These are phyloP conservation scores for Trichonephila clavata DNA, from an alignment of 1,140 invertebrate genomes.

Conservation along the genomic window DNA sequence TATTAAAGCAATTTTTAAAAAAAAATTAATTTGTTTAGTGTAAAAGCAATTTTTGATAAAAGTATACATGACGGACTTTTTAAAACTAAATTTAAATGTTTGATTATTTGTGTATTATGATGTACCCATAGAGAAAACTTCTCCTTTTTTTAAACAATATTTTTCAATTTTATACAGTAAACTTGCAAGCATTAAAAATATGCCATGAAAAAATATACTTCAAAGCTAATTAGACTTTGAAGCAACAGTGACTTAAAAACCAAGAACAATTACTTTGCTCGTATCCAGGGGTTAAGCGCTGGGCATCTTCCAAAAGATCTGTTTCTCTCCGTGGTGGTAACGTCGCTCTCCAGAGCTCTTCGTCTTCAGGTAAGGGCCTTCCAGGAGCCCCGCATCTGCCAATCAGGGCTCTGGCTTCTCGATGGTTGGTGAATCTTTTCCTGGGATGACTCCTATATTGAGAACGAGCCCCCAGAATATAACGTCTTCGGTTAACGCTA, in stretches of 20 bases:
- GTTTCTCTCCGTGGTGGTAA: background rate
- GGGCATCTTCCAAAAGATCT: background rate
- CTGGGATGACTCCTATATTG: background rate
- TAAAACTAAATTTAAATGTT: too few species aligned
- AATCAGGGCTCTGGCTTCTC: conserved; percentile 52
- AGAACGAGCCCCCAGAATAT: background rate
- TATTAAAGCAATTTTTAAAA: too few species aligned
- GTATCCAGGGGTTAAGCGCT: background rate
- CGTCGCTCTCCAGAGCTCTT: conserved; percentile 10
- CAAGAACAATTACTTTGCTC: conserved; percentile 13
- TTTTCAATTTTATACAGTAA: too few species aligned
- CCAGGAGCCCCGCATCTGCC: conserved; percentile 33
- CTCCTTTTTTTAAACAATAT: too few species aligned
- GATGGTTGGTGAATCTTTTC: conserved; percentile 49
- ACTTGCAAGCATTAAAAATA: too few species aligned
- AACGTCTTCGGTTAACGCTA: background rate
- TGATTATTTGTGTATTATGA: too few species aligned
- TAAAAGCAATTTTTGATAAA: too few species aligned
- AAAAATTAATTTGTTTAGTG: too few species aligned
- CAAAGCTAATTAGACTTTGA: too few species aligned
- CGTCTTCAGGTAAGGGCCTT: conserved; percentile 10
- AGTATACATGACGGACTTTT: too few species aligned
- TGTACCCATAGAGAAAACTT: too few species aligned
- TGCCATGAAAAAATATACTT: too few species aligned
- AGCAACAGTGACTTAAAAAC: background rate